Base-by-base conservation (phyloP, 2,113 vertebrate genomes). In the Scalopus aquaticus region DNA sequence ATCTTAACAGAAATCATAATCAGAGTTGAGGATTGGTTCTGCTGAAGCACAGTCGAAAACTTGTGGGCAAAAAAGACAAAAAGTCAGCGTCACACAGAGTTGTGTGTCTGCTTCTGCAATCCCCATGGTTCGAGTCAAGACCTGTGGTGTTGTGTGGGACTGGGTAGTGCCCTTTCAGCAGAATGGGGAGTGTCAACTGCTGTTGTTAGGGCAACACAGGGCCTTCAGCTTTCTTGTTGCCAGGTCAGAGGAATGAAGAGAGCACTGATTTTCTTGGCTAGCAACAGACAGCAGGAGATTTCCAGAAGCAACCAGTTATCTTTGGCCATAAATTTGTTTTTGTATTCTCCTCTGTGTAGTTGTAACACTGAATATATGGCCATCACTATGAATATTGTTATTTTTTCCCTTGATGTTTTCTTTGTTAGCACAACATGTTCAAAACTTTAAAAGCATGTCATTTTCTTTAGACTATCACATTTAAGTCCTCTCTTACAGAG, bases 201-300 rank as follows among this genome's bases (percentile, higher is more conserved):
- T 85, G 82, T 91, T 80, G 62, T 69, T 22, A 73, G 64, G 88
- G 60, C 81, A 83, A 95, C 70, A 15, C 0, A 5, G 22, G 62
- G 19, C 54, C 35, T 85, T 94, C 19, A 56, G 0, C 22, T 73
- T 24, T 83, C 42, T 74, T 79, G 11, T 64, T 90, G 54, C 58
- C 24, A 49, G 39, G 58, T 91, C 65, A 74, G 67, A 80, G 54
- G 92, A 96, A 78, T 6, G 32, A 95, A 90, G 44, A 62, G 7
- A 58, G 82, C 11, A 19, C 73, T 37, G 86, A 44, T 95, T 91
- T 95, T 94, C 76, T 94, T 93, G 76, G 76, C 94, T 91, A 79
- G 60, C 89, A 76, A 89, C 46, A 77, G 58, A 87, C 19, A 93
- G 67, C 37, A n/a, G 67, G 89, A 35, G 10, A 73, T 95, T 96